Conservation (phyloP, 2,113 vertebrate genomes). For the Echinops telfairi region DNA sequence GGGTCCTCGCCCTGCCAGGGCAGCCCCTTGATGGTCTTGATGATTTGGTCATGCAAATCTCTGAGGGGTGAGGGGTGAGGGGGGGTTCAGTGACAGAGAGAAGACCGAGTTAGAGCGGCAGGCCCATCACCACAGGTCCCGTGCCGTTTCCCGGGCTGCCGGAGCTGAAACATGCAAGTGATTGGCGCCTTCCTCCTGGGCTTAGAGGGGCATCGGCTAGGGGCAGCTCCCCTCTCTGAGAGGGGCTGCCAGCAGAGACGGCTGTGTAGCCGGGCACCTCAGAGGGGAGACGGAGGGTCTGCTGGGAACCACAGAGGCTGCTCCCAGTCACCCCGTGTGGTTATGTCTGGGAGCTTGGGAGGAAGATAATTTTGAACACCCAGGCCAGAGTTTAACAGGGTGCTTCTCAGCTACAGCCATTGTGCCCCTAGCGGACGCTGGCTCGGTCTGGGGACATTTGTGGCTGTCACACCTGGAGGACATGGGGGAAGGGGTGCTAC, state of each 20-base stretch:
- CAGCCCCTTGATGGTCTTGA: slow-evolving; percentile 97
- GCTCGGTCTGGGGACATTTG: not conserved
- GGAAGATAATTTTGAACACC: not conserved
- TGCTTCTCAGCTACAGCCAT: not conserved
- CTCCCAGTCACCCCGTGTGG: no score
- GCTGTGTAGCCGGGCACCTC: not conserved
- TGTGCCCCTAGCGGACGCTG: not conserved
- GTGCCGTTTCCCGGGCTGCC: slow-evolving; percentile 32
- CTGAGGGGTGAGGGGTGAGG: slow-evolving; percentile 85
- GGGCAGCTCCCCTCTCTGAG: not conserved
- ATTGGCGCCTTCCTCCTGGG: not conserved
- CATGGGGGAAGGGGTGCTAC: no score
- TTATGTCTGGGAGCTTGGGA: not conserved
- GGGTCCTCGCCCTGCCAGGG: slow-evolving; percentile 97
- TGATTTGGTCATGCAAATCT: slow-evolving; percentile 98
- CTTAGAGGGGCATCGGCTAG: not conserved
- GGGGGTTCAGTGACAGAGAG: slow-evolving; percentile 72
- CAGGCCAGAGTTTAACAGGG: not conserved
- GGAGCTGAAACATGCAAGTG: slow-evolving; percentile 65
- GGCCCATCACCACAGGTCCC: slow-evolving; percentile 60
- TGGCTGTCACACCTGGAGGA: not conserved
- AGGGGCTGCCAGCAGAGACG: not conserved
- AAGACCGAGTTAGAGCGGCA: slow-evolving; percentile 70
- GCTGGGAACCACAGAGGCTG: no score
- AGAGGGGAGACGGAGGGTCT: no score